Conservation (phyloP, 2,888 invertebrate species). For the Cephus rjabovi region DNA sequence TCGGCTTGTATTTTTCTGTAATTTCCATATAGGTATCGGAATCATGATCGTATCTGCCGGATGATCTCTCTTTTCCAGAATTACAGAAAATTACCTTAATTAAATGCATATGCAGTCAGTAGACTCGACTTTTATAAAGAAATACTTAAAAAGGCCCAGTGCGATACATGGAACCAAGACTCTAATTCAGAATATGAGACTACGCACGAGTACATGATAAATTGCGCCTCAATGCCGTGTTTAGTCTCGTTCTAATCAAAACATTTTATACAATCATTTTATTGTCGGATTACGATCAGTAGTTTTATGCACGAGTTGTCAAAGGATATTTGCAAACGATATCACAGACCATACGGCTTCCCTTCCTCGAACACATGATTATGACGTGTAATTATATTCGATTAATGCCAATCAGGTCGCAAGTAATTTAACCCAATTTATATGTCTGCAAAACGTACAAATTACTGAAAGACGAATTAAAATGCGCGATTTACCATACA, state of each 20-base stretch:
- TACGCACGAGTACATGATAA: not conserved
- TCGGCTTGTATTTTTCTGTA: constrained; percentile 24
- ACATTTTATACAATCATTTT: not conserved
- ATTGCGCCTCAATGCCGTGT: not conserved
- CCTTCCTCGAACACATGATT: no score
- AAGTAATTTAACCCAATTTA: not conserved
- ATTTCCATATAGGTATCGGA: not conserved
- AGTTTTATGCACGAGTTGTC: not conserved
- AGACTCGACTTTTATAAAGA: constrained; percentile 9
- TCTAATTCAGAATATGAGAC: not conserved
- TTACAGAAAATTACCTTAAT: constrained; percentile 16
- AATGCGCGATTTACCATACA: not conserved
- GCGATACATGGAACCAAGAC: not conserved
- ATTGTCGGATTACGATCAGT: not conserved
- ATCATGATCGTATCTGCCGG: not conserved
- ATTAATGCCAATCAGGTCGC: not conserved
- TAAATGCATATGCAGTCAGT: constrained; percentile 23
- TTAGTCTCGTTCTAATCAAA: not conserved
- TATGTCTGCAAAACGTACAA: not conserved
- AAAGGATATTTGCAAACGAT: not conserved
- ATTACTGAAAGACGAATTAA: not conserved
- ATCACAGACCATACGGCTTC: not conserved
- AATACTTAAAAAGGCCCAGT: not conserved
- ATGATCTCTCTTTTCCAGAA: constrained; percentile 4
- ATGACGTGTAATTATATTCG: no score